phyloP scores from a whole-genome alignment of 2,797 vertebrate species.

The Streptopelia turtur region DNA sequence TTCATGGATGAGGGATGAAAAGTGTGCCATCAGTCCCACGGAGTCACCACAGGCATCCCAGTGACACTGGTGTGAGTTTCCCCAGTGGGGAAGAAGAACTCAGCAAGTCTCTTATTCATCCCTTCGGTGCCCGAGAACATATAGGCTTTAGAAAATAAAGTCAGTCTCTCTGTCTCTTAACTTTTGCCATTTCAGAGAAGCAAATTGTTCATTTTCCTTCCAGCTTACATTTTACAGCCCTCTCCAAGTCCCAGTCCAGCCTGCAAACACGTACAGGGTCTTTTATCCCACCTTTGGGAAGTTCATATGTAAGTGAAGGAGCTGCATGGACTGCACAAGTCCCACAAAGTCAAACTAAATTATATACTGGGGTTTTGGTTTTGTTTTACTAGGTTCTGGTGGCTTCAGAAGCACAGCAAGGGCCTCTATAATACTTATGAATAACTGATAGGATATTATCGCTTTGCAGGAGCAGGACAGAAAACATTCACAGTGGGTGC shows the following conservation, averaged over 20 bases:
- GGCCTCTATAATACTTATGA: not conserved
- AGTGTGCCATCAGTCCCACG: not conserved
- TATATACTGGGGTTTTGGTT: not conserved
- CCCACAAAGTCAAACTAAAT: not conserved
- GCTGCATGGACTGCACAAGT: not conserved
- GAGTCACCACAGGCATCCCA: not conserved
- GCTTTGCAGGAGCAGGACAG: not conserved
- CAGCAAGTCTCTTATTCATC: not conserved
- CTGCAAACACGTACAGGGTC: not conserved
- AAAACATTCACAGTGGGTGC: accelerated
- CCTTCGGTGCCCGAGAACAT: not conserved
- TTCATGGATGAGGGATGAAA: not conserved
- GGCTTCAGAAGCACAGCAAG: not conserved
- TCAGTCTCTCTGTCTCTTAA: not conserved
- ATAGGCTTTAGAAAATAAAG: not conserved
- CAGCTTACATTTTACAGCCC: not conserved
- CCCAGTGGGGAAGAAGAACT: accelerated
- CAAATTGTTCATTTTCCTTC: not conserved
- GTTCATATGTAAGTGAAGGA: accelerated
- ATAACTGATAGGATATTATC: not conserved
- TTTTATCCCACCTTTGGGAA: not conserved
- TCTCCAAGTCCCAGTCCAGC: not conserved
- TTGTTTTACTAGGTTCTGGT: not conserved
- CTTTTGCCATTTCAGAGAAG: not conserved
- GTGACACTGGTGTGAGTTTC: accelerated